phyloP scores from a whole-genome alignment of 2,113 vertebrate genomes.

The Crotalus helleri region DNA sequence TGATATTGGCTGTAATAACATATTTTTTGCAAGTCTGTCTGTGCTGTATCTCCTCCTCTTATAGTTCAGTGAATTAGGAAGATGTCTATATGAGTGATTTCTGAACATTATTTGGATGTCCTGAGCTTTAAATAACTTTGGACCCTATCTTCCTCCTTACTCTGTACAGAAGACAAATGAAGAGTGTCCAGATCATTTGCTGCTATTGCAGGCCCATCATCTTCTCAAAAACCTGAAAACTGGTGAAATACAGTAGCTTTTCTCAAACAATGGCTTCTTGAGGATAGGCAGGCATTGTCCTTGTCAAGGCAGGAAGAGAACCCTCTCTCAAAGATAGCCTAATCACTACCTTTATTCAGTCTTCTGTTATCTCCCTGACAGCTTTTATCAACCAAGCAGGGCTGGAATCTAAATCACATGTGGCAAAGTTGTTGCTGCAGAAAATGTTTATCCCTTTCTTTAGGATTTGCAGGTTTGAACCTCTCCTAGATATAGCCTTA shows the following conservation, averaged over 20 bases:
- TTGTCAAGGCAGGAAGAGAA: not conserved
- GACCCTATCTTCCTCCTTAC: not conserved
- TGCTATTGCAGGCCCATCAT: not conserved
- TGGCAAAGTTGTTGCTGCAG: not conserved
- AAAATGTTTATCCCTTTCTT: not conserved
- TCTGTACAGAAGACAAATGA: not conserved
- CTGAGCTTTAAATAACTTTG: not conserved
- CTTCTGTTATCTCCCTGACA: not conserved
- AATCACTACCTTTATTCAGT: not conserved
- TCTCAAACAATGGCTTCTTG: not conserved
- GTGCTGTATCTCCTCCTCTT: not conserved
- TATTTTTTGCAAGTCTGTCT: not conserved
- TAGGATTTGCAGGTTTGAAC: not conserved
- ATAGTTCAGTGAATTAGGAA: not conserved
- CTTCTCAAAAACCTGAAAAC: not conserved
- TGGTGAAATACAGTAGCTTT: not conserved
- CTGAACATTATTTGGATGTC: not conserved
- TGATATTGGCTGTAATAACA: not conserved
- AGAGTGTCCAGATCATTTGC: not conserved
- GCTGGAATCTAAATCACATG: not conserved
- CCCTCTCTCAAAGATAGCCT: not conserved
- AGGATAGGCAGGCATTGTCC: not conserved
- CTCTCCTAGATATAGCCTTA: not conserved
- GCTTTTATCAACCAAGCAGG: not conserved
- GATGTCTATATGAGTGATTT: not conserved